A percentile compares a stretch with the other conserved stretches of the same genome.
phyloP scores from a whole-genome alignment of 1,140 invertebrate genomes.

The Hylaeus anthracinus region DNA sequence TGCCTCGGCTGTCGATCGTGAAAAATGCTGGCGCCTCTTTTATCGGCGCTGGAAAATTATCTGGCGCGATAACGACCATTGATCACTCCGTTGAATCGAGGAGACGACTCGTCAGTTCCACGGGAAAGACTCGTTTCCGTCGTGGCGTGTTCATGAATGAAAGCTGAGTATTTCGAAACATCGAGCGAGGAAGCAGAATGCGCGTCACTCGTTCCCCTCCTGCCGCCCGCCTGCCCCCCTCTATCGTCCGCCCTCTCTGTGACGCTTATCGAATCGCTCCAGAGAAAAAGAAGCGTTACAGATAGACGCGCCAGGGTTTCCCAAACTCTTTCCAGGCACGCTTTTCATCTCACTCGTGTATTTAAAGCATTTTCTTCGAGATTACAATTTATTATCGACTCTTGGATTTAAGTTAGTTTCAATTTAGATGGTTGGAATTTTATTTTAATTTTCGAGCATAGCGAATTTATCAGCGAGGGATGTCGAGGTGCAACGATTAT shows the following conservation, averaged over 20 bases:
- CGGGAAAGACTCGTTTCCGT: constrained; percentile 45
- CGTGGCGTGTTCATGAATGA: constrained; percentile 57
- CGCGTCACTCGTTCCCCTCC: constrained; percentile 27
- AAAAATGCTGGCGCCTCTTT: constrained; percentile 50
- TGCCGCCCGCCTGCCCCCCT: background rate
- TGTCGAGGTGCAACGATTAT: too few relatives aligned
- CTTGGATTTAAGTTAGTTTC: too few relatives aligned
- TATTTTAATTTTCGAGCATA: too few relatives aligned
- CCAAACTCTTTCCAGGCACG: too few relatives aligned
- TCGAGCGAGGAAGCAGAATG: constrained; percentile 39
- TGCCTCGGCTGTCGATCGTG: constrained; percentile 38
- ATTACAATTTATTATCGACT: too few relatives aligned
- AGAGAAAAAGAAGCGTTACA: constrained; percentile 28
- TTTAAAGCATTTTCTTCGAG: too few relatives aligned
- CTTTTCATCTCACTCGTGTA: too few relatives aligned
- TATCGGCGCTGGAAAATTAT: constrained; percentile 56
- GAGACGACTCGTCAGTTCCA: constrained; percentile 22
- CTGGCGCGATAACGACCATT: constrained; percentile 55
- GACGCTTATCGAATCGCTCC: constrained; percentile 35
- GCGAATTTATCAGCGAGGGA: too few relatives aligned
- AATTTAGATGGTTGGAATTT: too few relatives aligned
- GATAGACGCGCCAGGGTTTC: background rate
- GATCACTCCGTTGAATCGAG: constrained; percentile 55
- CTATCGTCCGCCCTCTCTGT: background rate
- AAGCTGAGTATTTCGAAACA: constrained; percentile 62